Evolutionary conservation across 2,797 vertebrate genomes (phyloP), one percentile per base, ranked within the genome.

Genomic region (Cuculus canorus): DNA sequence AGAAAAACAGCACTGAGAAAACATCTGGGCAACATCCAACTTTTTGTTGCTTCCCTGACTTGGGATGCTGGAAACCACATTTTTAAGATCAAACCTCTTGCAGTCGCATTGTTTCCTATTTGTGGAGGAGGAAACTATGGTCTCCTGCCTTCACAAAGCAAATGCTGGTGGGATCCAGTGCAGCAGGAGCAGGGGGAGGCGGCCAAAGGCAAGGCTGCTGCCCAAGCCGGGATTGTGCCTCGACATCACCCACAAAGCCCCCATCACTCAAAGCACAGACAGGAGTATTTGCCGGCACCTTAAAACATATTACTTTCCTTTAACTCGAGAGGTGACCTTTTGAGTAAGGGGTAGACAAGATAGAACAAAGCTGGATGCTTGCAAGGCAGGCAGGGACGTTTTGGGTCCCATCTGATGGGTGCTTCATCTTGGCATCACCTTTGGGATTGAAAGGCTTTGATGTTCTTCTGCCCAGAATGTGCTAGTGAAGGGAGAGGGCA

Each of bases 21-120:
- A 33, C 25, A 12, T 3, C 64, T 64, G 82, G 59, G 66, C 45
- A 79, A 47, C 37, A 86, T 14, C 73, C 61, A 12, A 10, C 32
- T 9, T 54, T 56, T 47, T 4, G 1, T 68, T 19, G 21, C 63
- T 88, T 43, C 33, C n/a, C 41, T 32, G 7, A 0, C 6, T 6
- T 3, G 30, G 19, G 61, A 8, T 41, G 22, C 76, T 41, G 90
- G 43, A 73, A 86, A 43, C 7, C 0, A 5, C 0, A 0, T 39
- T 76, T 79, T 54, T 27, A 14, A 47, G 54, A 7, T 5, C 39
- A 45, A 69, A 50, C 28, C 65, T 52, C 7, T 76, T 10, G 39
- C 43, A 3, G 16, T 1, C 52, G 23, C n/a, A 0, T 28, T 11
- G 0, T 22, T 80, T 61, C 59, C 69, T 60, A 1, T 13, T 4